Percentiles rank a stretch among this genome's conserved stretches.
phyloP scores from a whole-genome alignment of 2,888 invertebrate species.

The Oligia strigilis region DNA sequence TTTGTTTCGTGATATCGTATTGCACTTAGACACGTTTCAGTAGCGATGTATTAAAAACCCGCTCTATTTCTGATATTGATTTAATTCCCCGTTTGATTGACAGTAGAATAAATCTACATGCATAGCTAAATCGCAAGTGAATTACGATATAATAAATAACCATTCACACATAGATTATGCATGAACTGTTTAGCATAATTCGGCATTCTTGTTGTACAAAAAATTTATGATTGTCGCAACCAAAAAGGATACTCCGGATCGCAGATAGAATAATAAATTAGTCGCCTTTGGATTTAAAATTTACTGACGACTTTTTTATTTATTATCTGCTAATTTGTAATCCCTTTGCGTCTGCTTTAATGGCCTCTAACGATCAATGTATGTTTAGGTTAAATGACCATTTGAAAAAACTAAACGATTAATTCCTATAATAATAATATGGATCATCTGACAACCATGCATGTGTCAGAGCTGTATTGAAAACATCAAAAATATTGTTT shows the following conservation, averaged over 20 bases:
- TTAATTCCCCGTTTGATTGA: conserved; percentile 58
- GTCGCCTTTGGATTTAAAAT: conserved; percentile 58
- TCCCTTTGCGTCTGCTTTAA: conserved; percentile 62
- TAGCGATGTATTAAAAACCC: conserved; percentile 15
- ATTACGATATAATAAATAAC: conserved; percentile 49
- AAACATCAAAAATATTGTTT: conserved; percentile 44
- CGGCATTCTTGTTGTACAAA: conserved; percentile 67
- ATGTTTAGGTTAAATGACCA: conserved; percentile 47
- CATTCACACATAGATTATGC: conserved; percentile 56
- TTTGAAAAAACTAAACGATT: conserved; percentile 16
- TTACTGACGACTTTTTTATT: conserved; percentile 63
- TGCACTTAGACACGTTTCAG: conserved; percentile 18
- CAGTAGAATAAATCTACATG: conserved; percentile 46
- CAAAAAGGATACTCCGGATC: conserved; percentile 63
- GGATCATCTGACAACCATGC: background rate
- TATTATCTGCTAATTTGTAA: conserved; percentile 64
- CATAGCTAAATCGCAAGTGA: conserved; percentile 36
- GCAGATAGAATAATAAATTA: conserved; percentile 67
- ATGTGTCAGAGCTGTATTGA: conserved; percentile 17
- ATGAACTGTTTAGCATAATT: conserved; percentile 69
- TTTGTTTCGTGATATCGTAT: conserved; percentile 37
- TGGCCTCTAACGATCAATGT: conserved; percentile 50
- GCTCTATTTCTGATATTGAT: conserved; percentile 33
- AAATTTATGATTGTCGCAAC: conserved; percentile 62
- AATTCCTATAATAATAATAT: background rate